Conservation (phyloP, 1,140 invertebrate genomes). For the Olivierus martensii region DNA sequence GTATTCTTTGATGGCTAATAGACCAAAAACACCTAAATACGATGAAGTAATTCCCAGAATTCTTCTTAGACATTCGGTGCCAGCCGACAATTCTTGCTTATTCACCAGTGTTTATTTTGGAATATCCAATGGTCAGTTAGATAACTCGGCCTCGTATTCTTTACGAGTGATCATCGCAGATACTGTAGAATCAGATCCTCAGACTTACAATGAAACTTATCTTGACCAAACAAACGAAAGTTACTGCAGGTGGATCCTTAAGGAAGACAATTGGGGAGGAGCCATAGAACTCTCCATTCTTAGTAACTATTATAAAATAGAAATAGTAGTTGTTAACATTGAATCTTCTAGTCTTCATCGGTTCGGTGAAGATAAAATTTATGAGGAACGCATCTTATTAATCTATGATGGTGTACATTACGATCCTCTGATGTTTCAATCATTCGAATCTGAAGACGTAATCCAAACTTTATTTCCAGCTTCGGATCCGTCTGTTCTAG, state of each 20-base stretch:
- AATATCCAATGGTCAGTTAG: slow-evolving; percentile 52
- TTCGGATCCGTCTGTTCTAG: slow-evolving; percentile 51
- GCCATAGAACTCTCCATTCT: slow-evolving; percentile 85
- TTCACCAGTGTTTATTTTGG: slow-evolving; percentile 73
- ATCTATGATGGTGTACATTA: slow-evolving; percentile 95
- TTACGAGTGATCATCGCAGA: slow-evolving; percentile 78
- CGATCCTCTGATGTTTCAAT: slow-evolving; percentile 57
- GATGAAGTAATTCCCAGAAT: too few relatives aligned
- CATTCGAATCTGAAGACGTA: slow-evolving; percentile 44
- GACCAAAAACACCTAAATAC: too few relatives aligned
- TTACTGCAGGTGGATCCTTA: slow-evolving; percentile 77
- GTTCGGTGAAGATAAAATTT: slow-evolving; percentile 86
- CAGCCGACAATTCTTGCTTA: slow-evolving; percentile 88
- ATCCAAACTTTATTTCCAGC: slow-evolving; percentile 66
- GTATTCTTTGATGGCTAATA: too few relatives aligned
- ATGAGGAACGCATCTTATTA: slow-evolving; percentile 66
- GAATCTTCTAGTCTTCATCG: slow-evolving; percentile 76
- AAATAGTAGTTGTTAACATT: slow-evolving; percentile 88
- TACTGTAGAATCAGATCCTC: slow-evolving; percentile 56
- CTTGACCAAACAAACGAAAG: slow-evolving; percentile 69
- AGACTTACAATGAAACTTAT: slow-evolving; percentile 69
- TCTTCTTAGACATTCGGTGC: slow-evolving; percentile 75
- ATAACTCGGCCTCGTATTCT: slow-evolving; percentile 48
- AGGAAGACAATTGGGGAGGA: slow-evolving; percentile 65
- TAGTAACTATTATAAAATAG: slow-evolving; percentile 71